These are phyloP conservation scores for Pedionomus torquatus DNA, from an alignment of 2,113 vertebrate species.

Conservation along the genomic window DNA sequence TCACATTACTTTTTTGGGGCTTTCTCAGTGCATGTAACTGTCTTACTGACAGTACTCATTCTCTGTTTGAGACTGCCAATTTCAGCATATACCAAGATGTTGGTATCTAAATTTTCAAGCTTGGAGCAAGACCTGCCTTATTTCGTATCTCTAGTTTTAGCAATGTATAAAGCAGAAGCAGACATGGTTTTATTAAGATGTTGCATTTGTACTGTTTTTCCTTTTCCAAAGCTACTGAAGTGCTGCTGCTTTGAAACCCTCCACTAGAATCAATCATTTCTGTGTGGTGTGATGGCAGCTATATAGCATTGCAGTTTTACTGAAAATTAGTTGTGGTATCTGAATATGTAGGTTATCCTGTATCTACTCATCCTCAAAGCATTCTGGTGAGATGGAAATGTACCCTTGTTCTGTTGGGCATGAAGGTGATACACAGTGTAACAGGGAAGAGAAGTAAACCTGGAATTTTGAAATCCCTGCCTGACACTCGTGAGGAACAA, in stretches of 20 bases:
- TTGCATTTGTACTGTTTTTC: not conserved
- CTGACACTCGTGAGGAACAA: not conserved
- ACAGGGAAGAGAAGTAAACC: not conserved
- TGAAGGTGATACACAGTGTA: not conserved
- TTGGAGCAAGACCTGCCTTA: not conserved
- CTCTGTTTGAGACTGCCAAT: not conserved
- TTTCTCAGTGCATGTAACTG: not conserved
- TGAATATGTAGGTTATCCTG: not conserved
- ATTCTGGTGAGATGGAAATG: not conserved
- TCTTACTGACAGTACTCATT: not conserved
- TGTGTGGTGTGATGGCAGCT: not conserved
- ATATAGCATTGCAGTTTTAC: not conserved
- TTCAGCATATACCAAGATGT: not conserved
- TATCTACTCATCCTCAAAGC: not conserved
- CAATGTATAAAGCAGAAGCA: not conserved
- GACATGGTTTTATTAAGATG: not conserved
- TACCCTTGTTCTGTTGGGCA: not conserved
- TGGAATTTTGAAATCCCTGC: not conserved
- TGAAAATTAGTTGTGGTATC: not conserved
- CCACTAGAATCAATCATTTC: not conserved
- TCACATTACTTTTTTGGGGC: not conserved
- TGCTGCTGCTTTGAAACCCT: not conserved
- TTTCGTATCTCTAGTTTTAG: not conserved
- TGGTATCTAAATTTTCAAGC: not conserved
- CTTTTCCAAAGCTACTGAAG: not conserved